phyloP scores from a whole-genome alignment of 2,113 vertebrate species.

The Dipodomys stephensi region DNA sequence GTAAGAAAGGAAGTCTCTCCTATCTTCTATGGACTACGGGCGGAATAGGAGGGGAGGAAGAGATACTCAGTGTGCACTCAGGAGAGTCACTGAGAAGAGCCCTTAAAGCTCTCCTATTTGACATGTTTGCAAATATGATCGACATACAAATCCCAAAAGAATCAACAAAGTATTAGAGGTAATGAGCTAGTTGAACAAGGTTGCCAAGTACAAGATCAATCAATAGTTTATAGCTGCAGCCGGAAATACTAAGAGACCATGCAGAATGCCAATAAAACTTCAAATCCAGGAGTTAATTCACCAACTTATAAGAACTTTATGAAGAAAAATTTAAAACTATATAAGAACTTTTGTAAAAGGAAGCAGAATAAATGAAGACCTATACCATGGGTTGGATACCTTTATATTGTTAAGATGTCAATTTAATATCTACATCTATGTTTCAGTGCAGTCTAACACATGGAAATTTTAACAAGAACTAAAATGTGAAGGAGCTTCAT shows the following conservation, averaged over 20 bases:
- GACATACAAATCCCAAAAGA: background rate
- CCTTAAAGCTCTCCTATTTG: background rate
- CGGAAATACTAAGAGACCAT: background rate
- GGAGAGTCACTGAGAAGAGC: background rate
- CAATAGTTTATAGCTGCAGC: background rate
- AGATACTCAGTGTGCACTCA: background rate
- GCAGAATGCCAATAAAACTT: slow-evolving; percentile 21
- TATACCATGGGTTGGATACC: background rate
- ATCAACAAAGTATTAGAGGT: slow-evolving; percentile 30
- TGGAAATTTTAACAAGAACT: slow-evolving; percentile 23
- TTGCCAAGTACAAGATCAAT: slow-evolving; percentile 50
- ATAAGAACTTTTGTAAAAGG: background rate
- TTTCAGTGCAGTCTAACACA: background rate
- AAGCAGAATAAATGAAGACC: background rate
- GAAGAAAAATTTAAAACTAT: background rate
- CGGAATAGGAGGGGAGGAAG: background rate
- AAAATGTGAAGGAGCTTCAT: slow-evolving; percentile 26
- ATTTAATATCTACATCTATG: background rate
- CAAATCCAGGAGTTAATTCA: slow-evolving; percentile 28
- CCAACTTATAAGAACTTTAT: slow-evolving; percentile 41
- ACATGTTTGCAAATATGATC: background rate
- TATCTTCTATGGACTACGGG: background rate
- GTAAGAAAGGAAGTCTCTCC: background rate
- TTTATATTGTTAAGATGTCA: slow-evolving; percentile 34
- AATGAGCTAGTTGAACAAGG: background rate